phyloP scores from a whole-genome alignment of 1,140 invertebrate genomes.

The Rhopalosiphum maidis region DNA sequence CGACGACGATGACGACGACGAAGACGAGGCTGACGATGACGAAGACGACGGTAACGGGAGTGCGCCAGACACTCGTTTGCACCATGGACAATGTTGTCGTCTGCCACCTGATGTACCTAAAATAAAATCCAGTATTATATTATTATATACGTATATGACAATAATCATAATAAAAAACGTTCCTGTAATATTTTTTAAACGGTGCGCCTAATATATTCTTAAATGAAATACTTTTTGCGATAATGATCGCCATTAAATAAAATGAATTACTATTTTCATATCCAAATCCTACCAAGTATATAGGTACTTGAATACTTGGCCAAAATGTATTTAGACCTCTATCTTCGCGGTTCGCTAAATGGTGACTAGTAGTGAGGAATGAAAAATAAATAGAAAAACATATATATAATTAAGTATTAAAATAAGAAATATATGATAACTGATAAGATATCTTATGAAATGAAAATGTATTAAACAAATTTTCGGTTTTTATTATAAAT shows the following conservation, averaged over 20 bases:
- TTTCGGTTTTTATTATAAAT: neutral
- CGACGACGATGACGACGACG: neutral
- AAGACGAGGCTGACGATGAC: neutral
- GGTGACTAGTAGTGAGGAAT: fast-evolving
- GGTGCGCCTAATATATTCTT: neutral
- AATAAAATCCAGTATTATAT: neutral
- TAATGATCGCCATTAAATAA: neutral
- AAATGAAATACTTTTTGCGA: neutral
- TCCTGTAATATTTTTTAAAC: no score
- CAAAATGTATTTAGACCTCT: neutral
- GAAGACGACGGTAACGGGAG: neutral
- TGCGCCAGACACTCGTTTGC: neutral
- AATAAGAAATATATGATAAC: neutral
- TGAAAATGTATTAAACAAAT: no score
- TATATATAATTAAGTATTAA: no score
- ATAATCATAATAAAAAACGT: neutral
- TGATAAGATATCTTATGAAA: neutral
- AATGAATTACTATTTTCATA: neutral
- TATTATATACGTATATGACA: neutral
- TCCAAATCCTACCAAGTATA: neutral
- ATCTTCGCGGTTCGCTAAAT: neutral
- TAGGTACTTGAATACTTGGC: neutral
- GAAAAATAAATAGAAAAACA: neutral
- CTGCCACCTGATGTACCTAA: slow-evolving; percentile 16
- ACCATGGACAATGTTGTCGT: slow-evolving; percentile 36